Conservation (phyloP, 2,888 invertebrate species). For the Luperina nickerlii region DNA sequence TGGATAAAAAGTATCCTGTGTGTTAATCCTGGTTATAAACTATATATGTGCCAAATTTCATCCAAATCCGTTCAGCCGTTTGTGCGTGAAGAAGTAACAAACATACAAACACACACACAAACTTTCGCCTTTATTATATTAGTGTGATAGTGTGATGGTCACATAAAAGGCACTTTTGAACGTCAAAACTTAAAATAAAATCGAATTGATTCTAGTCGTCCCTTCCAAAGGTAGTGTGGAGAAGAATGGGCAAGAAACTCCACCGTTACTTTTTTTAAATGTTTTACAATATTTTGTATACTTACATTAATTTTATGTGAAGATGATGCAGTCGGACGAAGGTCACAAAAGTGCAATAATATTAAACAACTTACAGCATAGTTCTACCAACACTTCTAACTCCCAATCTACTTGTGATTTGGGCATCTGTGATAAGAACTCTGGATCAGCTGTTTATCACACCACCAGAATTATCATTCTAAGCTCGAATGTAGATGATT, state of each 20-base stretch:
- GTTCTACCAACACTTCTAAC: neutral
- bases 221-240: neutral
- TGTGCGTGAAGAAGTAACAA: too few species aligned
- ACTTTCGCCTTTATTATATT: too few species aligned
- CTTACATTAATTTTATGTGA: neutral
- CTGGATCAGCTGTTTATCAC: slow-evolving; percentile 30
- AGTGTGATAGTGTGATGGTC: too few species aligned
- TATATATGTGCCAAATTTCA: too few species aligned
- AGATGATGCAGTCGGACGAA: neutral
- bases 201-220: neutral
- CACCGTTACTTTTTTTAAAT: too few species aligned
- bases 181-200: neutral
- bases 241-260: too few species aligned
- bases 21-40: too few species aligned
- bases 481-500: slow-evolving; percentile 19
- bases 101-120: too few species aligned
- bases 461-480: slow-evolving; percentile 12
- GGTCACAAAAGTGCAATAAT: neutral
- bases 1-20: too few species aligned
- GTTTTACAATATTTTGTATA: too few species aligned
- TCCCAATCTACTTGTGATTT: neutral
- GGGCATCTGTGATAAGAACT: neutral
- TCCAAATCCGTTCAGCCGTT: too few species aligned
- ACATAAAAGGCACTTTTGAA: neutral
- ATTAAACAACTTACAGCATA: neutral